Percentiles rank a stretch among this genome's conserved stretches.
phyloP scores from a whole-genome alignment of 2,888 invertebrate species.

The Agrochola litura region DNA sequence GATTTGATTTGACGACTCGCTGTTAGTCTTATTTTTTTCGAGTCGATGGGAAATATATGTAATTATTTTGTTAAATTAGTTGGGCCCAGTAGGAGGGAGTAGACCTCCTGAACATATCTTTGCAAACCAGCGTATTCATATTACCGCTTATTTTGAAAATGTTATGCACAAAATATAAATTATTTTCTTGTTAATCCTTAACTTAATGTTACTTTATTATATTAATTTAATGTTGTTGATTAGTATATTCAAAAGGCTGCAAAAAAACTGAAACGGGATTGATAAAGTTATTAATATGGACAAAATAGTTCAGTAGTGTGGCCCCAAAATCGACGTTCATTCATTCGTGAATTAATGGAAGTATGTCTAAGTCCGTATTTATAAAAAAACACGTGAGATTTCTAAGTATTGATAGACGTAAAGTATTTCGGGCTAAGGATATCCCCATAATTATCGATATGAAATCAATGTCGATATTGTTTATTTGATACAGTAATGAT shows the following conservation, averaged over 20 bases:
- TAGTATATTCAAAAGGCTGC: neutral
- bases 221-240: neutral
- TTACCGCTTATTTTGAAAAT: neutral
- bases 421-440: constrained; percentile 10
- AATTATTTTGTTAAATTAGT: no score
- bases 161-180: neutral
- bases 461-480: constrained; percentile 27
- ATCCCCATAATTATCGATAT: constrained; percentile 5
- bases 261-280: constrained; percentile 18
- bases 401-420: constrained; percentile 50
- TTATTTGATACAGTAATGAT: constrained; percentile 23
- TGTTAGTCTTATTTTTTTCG: no score
- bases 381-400: constrained; percentile 50
- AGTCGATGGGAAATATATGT: no score
- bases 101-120: neutral
- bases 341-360: constrained; percentile 37
- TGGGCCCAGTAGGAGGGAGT: no score
- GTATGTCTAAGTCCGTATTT: constrained; percentile 44
- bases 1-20: no score
- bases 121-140: neutral
- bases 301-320: constrained; percentile 44
- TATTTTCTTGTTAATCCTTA: neutral
- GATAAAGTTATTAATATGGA: constrained; percentile 2
- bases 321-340: constrained; percentile 51
- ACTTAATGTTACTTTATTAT: neutral